phyloP scores from a whole-genome alignment of 2,797 vertebrate genomes.

The Sitta carolinensis region DNA sequence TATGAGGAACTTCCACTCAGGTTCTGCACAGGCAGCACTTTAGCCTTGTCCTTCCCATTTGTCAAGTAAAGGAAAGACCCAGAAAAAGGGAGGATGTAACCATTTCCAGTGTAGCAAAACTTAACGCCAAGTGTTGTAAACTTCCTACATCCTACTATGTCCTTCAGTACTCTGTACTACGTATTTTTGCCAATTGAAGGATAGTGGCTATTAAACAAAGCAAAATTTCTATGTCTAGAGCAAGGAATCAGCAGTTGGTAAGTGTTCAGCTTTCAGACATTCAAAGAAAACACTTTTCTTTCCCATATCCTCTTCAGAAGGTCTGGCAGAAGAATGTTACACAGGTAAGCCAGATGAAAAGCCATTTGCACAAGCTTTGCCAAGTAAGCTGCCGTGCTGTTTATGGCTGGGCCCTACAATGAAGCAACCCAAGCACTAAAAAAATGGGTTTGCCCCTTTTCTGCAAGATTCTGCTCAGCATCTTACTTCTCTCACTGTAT shows the following conservation, averaged over 20 bases:
- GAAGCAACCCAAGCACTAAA: background rate
- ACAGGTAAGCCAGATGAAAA: background rate
- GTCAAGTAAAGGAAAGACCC: background rate
- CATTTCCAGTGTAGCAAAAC: background rate
- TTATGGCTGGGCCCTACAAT: background rate
- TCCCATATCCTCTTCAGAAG: background rate
- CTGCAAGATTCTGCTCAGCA: rapidly evolving
- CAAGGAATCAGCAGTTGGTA: background rate
- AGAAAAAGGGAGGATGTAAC: background rate
- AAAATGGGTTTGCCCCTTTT: background rate
- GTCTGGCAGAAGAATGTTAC: background rate
- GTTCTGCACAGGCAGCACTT: background rate
- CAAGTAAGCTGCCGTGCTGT: background rate
- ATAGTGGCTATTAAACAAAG: background rate
- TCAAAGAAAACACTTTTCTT: background rate
- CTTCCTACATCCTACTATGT: background rate
- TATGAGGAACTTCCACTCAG: background rate
- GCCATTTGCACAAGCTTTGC: background rate
- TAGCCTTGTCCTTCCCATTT: background rate
- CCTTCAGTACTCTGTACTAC: background rate
- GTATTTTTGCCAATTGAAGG: background rate
- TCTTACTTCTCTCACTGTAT: constrained; percentile 92
- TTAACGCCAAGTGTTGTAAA: background rate
- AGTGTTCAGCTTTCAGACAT: background rate
- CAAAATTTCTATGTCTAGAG: background rate